Conservation (phyloP, 2,888 invertebrate genomes). For the Megalurothrips usitatus region DNA sequence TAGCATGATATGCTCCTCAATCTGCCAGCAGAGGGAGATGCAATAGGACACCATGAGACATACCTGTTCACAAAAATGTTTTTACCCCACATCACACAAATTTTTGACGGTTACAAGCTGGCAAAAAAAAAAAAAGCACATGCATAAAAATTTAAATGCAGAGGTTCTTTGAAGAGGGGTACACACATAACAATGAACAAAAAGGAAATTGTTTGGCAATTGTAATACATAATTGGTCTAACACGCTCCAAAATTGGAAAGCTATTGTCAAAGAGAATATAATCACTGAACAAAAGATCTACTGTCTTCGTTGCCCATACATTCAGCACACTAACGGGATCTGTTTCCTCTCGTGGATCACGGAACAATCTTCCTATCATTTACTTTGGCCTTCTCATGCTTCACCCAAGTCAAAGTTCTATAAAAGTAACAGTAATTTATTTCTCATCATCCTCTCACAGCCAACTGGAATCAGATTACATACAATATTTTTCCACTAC, state of each 20-base stretch:
- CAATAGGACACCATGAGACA: neutral
- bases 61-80: neutral
- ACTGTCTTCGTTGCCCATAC: too few relatives aligned
- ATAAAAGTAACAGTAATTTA: neutral
- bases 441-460: neutral
- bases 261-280: neutral
- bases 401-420: neutral
- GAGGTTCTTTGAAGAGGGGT: too few relatives aligned
- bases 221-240: neutral
- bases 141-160: neutral
- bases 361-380: too few relatives aligned
- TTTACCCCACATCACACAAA: neutral
- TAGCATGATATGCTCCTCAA: neutral
- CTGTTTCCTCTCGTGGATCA: too few relatives aligned
- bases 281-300: too few relatives aligned
- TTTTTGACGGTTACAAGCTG: too few relatives aligned
- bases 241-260: neutral
- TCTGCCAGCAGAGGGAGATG: neutral
- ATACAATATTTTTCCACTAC: too few relatives aligned
- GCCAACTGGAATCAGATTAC: neutral
- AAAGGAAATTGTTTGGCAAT: neutral
- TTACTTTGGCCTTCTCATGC: neutral
- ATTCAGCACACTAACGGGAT: neutral
- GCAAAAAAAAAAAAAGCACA: neutral
- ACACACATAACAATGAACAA: neutral